A percentile compares a stretch with the other conserved stretches of the same genome.
Evolutionary conservation across 2,113 vertebrate species (phyloP).

Genomic region (Girardinichthys multiradiatus): DNA sequence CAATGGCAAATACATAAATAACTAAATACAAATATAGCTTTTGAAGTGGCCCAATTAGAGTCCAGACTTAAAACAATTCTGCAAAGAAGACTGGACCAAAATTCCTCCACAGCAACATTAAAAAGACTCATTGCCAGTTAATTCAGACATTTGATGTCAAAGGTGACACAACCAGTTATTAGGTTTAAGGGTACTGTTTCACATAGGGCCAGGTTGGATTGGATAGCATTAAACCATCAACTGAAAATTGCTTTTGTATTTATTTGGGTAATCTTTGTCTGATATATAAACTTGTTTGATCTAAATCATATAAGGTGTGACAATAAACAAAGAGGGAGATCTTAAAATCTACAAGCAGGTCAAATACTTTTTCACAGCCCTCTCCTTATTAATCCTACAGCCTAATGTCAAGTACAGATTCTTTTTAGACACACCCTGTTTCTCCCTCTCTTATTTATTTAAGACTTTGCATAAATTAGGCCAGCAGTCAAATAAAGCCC

Average conservation of each 20-base stretch:
- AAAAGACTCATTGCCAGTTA: too few relatives aligned
- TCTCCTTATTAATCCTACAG: constrained; percentile 16
- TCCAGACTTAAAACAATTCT: too few relatives aligned
- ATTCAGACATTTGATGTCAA: background rate
- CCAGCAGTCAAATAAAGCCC: constrained; percentile 44
- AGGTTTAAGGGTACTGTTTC: background rate
- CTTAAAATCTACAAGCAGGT: background rate
- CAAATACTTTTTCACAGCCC: constrained; percentile 1
- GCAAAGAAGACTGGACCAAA: too few relatives aligned
- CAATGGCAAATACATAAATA: too few relatives aligned
- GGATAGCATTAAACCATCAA: background rate
- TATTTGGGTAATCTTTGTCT: background rate
- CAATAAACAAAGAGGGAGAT: background rate
- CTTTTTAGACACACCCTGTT: constrained; percentile 1
- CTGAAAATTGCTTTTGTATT: background rate
- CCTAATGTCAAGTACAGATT: constrained; percentile 20
- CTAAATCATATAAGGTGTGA: background rate
- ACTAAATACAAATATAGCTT: too few relatives aligned
- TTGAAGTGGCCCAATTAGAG: too few relatives aligned
- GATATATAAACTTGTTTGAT: background rate
- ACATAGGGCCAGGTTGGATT: background rate
- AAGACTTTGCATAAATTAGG: constrained; percentile 60
- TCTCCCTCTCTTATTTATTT: constrained; percentile 16
- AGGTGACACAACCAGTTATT: too few relatives aligned
- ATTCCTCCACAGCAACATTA: too few relatives aligned